phyloP scores from a whole-genome alignment of 2,113 vertebrate genomes.

The Trichomycterus rosablanca region DNA sequence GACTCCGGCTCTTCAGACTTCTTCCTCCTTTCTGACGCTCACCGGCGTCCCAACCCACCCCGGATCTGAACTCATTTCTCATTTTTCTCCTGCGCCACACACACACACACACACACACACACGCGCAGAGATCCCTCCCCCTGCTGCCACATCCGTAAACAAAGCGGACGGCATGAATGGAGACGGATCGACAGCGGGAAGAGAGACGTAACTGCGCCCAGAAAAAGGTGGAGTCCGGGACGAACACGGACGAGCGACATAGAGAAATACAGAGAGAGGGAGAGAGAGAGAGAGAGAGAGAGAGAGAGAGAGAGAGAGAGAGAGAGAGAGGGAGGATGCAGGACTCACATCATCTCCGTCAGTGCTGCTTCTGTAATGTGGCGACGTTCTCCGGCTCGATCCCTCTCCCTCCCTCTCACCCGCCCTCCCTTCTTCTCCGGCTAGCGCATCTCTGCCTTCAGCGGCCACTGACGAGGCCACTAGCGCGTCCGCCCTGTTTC shows the following conservation, averaged over 20 bases:
- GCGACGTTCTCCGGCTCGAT: slow-evolving; percentile 52
- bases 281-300: background rate
- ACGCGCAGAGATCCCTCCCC: too few species aligned
- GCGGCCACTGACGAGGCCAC: slow-evolving; percentile 40
- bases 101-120: too few species aligned
- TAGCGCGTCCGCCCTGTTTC: slow-evolving; percentile 50
- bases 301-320: background rate
- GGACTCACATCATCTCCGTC: slow-evolving; percentile 76
- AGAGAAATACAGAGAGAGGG: background rate
- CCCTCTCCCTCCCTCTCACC: slow-evolving; percentile 29
- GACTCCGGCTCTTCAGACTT: too few species aligned
- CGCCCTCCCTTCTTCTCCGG: slow-evolving; percentile 18
- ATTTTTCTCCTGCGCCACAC: too few species aligned
- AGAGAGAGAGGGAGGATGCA: slow-evolving; percentile 33
- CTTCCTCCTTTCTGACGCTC: too few species aligned
- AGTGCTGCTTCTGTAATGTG: slow-evolving; percentile 56
- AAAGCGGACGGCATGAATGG: too few species aligned
- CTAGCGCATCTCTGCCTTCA: slow-evolving; percentile 29
- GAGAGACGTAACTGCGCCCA: too few species aligned
- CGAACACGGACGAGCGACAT: background rate
- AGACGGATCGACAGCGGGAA: background rate
- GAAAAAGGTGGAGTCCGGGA: background rate
- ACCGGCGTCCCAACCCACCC: too few species aligned
- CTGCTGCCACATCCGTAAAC: too few species aligned
- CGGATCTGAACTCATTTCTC: too few species aligned